Base-by-base conservation (phyloP, 2,113 vertebrate species). In the Polypterus bichir region DNA sequence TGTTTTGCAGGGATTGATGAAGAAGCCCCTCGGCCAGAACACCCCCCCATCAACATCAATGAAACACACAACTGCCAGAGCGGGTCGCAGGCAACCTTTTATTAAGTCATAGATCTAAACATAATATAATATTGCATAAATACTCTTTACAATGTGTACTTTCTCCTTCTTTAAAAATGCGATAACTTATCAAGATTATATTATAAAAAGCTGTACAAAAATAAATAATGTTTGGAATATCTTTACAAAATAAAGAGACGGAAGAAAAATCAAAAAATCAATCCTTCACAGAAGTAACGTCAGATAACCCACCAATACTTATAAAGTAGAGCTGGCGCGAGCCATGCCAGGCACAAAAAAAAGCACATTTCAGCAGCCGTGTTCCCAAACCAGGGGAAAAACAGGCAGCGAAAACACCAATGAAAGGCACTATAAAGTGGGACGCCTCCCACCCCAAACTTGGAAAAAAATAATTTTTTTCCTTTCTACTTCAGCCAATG, bases 151-250 rank as follows among this genome's bases (percentile, higher is more conserved):
- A 93, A 79, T 76, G 79, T 92, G 92, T 90, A 94, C 90, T 86
- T 84, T 86, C 87, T 93, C 90, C 91, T 84, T 73, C 74, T 80
- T 79, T 80, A 73, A 70, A 71, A 93, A 92, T 88, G 89, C 74
- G 88, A 92, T 91, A 95, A 89, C 80, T 89, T 89, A 89, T 77
- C 44, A 76, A 83, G 88, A 86, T 92, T 93, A 93, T 85, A 90
- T 91, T 89, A 91, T 88, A 91, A 85, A 27, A 90, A 88, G 85
- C 90, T 93, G 91, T 98, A 98, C 92, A 98, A 97, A 98, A 98
- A 98, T 98, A 98, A 98, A 98, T 98, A 97, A 84, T 63, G 79
- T 82, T 77, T 77, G 73, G 63, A 79, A 82, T 85, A 85, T 88
- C 78, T 88, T 75, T 84, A 86, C 81, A 86, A 85, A 79, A 81